These are phyloP conservation scores for Onthophagus taurus DNA, from an alignment of 1,140 invertebrate genomes.

Conservation along the genomic window DNA sequence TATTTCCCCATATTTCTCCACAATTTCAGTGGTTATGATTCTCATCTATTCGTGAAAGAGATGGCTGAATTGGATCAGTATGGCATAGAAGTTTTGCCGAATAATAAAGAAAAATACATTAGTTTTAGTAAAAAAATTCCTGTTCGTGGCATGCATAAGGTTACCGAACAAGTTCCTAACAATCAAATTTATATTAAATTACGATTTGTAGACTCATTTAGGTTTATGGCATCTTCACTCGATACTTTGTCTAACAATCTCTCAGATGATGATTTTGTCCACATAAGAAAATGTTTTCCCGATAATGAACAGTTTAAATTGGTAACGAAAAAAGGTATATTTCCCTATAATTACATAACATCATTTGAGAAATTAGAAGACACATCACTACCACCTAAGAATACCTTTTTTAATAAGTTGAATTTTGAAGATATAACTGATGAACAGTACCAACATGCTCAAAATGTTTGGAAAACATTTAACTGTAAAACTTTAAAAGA, in stretches of 20 bases:
- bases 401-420: slow-evolving; percentile 32
- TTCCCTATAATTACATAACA: slow-evolving; percentile 25
- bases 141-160: too few relatives aligned
- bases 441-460: slow-evolving; percentile 36
- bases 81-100: too few relatives aligned
- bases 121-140: too few relatives aligned
- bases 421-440: slow-evolving; percentile 23
- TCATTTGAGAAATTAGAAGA: slow-evolving; percentile 24
- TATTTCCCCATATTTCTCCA: too few relatives aligned
- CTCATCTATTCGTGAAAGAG: too few relatives aligned
- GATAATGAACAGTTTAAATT: slow-evolving; percentile 20
- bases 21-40: too few relatives aligned
- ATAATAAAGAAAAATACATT: too few relatives aligned
- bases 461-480: slow-evolving; percentile 39
- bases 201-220: slow-evolving; percentile 27
- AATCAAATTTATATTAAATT: too few relatives aligned
- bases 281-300: slow-evolving; percentile 4
- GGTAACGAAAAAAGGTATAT: slow-evolving; percentile 24
- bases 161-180: too few relatives aligned
- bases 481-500: slow-evolving; percentile 34
- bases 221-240: slow-evolving; percentile 20
- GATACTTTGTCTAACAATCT: slow-evolving; percentile 23
- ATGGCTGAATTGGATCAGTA: too few relatives aligned
- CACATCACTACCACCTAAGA: slow-evolving; percentile 19
- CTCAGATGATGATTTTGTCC: neutral